phyloP scores from a whole-genome alignment of 2,113 vertebrate genomes.

The Notiomystis cincta region DNA sequence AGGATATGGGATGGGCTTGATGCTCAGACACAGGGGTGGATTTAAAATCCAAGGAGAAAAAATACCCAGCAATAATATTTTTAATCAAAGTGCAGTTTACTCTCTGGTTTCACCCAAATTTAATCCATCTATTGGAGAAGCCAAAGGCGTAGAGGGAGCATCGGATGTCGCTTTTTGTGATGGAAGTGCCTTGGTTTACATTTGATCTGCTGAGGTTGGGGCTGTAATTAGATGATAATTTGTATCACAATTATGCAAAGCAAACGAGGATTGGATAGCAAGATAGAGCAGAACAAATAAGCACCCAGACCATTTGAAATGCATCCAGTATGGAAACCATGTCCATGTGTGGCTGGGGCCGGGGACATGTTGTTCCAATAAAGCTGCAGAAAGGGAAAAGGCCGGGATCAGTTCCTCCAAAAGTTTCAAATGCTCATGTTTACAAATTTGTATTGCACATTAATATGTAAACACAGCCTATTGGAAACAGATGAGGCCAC shows the following conservation, averaged over 20 bases:
- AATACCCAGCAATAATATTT: neutral
- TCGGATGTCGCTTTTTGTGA: neutral
- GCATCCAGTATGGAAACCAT: constrained; percentile 47
- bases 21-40: neutral
- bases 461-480: constrained; percentile 70
- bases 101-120: constrained; percentile 35
- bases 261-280: constrained; percentile 61
- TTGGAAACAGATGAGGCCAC: constrained; percentile 63
- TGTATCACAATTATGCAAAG: constrained; percentile 70
- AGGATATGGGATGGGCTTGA: neutral
- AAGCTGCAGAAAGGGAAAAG: constrained; percentile 60
- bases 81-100: constrained; percentile 14
- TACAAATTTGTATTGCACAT: constrained; percentile 78
- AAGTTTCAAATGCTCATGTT: constrained; percentile 70
- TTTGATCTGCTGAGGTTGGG: constrained; percentile 59
- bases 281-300: constrained; percentile 64
- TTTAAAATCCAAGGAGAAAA: neutral
- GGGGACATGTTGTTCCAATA: constrained; percentile 73
- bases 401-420: constrained; percentile 50
- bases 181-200: constrained; percentile 1
- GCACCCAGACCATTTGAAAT: constrained; percentile 61
- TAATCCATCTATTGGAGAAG: neutral
- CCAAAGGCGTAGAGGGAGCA: neutral
- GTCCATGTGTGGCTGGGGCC: constrained; percentile 31
- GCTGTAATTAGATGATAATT: constrained; percentile 74